phyloP scores from a whole-genome alignment of 2,797 vertebrate species.

The Rhinogobio ventralis region DNA sequence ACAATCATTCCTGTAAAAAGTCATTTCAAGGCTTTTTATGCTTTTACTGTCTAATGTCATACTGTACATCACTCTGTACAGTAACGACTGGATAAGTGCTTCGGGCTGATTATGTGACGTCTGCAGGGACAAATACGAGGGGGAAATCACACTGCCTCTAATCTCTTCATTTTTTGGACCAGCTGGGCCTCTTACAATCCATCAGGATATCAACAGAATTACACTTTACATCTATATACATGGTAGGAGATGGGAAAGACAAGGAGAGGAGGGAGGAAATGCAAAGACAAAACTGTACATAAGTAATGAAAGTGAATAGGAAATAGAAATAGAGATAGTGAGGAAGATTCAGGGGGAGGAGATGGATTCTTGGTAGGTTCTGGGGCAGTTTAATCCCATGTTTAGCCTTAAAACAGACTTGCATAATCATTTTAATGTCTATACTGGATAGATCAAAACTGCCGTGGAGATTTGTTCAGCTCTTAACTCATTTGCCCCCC shows the following conservation, averaged over 20 bases:
- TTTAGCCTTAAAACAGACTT: constrained; percentile 43
- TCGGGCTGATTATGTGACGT: constrained; percentile 34
- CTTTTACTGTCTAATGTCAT: not conserved
- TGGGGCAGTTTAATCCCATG: constrained; percentile 50
- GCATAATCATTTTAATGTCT: constrained; percentile 55
- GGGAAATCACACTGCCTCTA: constrained; percentile 30
- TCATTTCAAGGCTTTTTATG: not conserved
- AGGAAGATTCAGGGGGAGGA: constrained; percentile 4
- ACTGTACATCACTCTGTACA: constrained; percentile 1
- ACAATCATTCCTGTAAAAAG: not conserved
- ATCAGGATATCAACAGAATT: constrained; percentile 44
- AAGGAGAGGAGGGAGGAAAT: not conserved
- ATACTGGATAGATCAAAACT: constrained; percentile 28
- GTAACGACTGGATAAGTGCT: constrained; percentile 32
- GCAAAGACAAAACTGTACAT: not conserved
- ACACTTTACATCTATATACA: constrained; percentile 21
- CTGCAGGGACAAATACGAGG: constrained; percentile 12
- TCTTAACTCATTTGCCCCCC: constrained; percentile 26
- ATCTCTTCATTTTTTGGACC: constrained; percentile 41
- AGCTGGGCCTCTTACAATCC: constrained; percentile 43
- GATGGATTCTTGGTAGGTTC: constrained; percentile 22
- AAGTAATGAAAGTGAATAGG: constrained; percentile 3
- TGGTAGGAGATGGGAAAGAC: not conserved
- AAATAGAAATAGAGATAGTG: not conserved
- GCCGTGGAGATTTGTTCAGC: constrained; percentile 18